Evolutionary conservation across 2,797 vertebrate genomes (phyloP), one percentile per base, ranked within the genome.

Genomic region (Paramormyrops hopkinsi): DNA sequence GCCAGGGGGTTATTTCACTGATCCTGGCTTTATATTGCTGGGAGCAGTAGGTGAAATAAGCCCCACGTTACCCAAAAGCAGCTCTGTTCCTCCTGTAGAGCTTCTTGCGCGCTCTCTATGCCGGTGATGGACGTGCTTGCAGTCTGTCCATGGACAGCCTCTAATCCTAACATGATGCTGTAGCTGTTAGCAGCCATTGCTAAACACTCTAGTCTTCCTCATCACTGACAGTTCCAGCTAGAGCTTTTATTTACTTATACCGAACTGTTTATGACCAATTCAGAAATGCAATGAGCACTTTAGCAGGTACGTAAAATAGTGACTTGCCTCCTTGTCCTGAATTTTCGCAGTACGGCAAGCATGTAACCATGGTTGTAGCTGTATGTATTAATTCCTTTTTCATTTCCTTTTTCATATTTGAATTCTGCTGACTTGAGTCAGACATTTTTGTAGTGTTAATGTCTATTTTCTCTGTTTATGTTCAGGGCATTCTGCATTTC

Each of bases 1-100:
- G 91, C 41, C 37, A 92, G 90, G 87, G 88, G 73, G 8, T 88
- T 93, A 76, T 82, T 93, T 89, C 54, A 91, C 65, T 89, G 3
- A 44, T 90, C 56, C 50, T 37, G 22, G 76, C 51, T 33, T 37
- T 54, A 44, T 51, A 87, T 11, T 65, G 4, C 19, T 33, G 46
- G 14, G 12, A 51, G 56, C 17, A 76, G 62, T 25, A 88, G 25
- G 89, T 91, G 89, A 91, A 92, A 89, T 92, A 92, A 76, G 86
- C 86, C 33, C 90, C 89, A 90, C 91, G 50, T 48, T 88, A 25
- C 83, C 50, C 56, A 22, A 51, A 6, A 69, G 82, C 83, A 41
- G 50, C 17, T 53, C 62, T 56, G 33, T 22, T 17, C 11, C 44
- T 12, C 37, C 65, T 46, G 83, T 48, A 53, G 41, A 51, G 46